Evolutionary conservation across 92 coral and sea anemone genomes (phyloP).

Genomic region (Zoanthus solanderi): DNA sequence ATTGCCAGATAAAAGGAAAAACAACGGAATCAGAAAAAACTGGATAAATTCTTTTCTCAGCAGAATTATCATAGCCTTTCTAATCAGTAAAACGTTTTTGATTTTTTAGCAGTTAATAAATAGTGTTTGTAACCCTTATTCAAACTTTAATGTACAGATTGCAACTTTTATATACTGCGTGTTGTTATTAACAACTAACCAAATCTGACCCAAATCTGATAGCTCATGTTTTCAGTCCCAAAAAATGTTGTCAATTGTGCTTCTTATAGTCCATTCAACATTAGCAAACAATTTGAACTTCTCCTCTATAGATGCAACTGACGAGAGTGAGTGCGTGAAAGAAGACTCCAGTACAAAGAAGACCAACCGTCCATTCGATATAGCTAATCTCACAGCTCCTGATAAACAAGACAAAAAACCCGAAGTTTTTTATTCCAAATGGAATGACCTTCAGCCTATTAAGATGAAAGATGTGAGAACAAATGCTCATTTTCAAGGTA

Average conservation of each 20-base stretch:
- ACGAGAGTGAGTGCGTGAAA: constrained; percentile 19
- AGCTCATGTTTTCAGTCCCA: constrained; percentile 22
- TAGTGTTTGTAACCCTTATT: constrained; percentile 23
- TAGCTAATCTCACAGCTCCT: constrained; percentile 84
- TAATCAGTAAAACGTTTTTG: background rate
- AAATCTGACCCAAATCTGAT: background rate
- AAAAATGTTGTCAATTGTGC: constrained; percentile 22
- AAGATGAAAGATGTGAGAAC: constrained; percentile 5
- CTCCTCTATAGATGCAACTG: constrained; percentile 39
- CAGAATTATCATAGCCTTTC: background rate
- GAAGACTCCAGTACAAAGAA: constrained; percentile 43
- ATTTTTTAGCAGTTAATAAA: constrained; percentile 25
- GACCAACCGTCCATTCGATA: constrained; percentile 86
- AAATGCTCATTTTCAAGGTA: constrained; percentile 29
- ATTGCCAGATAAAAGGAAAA: background rate
- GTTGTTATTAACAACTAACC: constrained; percentile 22
- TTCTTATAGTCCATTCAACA: background rate
- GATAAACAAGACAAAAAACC: constrained; percentile 71
- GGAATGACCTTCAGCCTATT: constrained; percentile 16
- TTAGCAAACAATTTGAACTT: background rate
- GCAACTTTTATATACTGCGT: constrained; percentile 11
- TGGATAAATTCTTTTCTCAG: background rate
- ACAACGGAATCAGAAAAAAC: background rate
- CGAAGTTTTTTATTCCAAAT: background rate
- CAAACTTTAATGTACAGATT: constrained; percentile 29